Conservation (phyloP, 37 sponge, comb jelly and placozoan species). For the Diacarnus erythraeanus region DNA sequence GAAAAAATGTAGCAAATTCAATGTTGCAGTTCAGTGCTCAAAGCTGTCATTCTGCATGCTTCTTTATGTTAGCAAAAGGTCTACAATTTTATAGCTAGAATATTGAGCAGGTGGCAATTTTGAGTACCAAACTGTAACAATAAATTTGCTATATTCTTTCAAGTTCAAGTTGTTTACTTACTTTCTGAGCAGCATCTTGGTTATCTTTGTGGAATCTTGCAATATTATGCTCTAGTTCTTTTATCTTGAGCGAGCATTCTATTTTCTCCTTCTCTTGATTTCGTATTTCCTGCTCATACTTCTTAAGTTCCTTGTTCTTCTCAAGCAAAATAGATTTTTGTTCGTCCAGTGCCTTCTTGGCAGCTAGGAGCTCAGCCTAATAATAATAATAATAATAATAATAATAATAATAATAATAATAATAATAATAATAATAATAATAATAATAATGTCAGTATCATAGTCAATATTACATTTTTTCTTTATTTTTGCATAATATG, state of each 20-base stretch:
- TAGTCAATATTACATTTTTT: neutral
- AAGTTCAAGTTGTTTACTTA: neutral
- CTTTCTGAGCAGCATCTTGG: constrained; percentile 86
- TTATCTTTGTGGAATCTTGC: constrained; percentile 80
- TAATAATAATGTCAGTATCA: too few relatives aligned
- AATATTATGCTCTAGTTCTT: constrained; percentile 86
- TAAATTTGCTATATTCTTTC: too few relatives aligned
- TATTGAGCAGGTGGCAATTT: too few relatives aligned
- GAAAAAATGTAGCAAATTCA: too few relatives aligned
- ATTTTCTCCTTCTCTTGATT: constrained; percentile 73
- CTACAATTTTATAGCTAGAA: too few relatives aligned
- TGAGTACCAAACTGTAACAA: too few relatives aligned
- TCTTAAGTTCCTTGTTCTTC: constrained; percentile 78
- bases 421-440: neutral
- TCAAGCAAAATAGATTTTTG: constrained; percentile 44
- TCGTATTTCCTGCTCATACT: constrained; percentile 49
- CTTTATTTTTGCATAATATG: neutral
- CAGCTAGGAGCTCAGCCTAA: constrained; percentile 36
- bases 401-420: neutral
- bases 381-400: neutral
- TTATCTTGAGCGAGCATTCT: constrained; percentile 45
- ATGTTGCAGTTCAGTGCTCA: too few relatives aligned
- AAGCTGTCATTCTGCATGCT: too few relatives aligned
- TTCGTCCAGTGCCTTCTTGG: constrained; percentile 51
- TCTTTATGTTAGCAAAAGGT: too few relatives aligned